phyloP scores from a whole-genome alignment of 2,888 invertebrate species.

The Athrips mouffetella region DNA sequence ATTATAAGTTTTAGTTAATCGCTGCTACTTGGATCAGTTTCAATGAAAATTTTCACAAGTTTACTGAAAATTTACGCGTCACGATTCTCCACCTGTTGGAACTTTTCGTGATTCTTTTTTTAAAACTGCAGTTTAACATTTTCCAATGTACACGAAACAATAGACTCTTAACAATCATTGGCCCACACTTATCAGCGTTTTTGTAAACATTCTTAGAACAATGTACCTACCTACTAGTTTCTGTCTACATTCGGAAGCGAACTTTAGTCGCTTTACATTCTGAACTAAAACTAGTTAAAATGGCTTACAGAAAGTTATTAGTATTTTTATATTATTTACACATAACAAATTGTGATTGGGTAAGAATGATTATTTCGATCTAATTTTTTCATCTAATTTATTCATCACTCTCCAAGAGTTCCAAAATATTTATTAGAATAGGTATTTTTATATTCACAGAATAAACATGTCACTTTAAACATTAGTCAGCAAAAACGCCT shows the following conservation, averaged over 20 bases:
- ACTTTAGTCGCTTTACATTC: constrained; percentile 20
- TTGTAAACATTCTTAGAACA: constrained; percentile 37
- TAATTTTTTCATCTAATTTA: no score
- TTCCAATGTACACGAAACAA: constrained; percentile 21
- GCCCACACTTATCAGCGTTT: constrained; percentile 35
- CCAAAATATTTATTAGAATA: no score
- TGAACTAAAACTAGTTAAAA: constrained; percentile 20
- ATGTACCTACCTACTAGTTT: constrained; percentile 25
- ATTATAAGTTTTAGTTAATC: no score
- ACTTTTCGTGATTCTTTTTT: not conserved
- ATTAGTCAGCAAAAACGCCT: no score
- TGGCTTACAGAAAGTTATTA: constrained; percentile 32
- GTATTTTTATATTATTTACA: constrained; percentile 32
- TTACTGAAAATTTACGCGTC: not conserved
- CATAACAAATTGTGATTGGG: constrained; percentile 36
- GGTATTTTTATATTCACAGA: no score
- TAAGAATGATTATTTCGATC: no score
- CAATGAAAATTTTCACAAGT: no score
- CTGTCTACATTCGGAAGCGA: constrained; percentile 26
- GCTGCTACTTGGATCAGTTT: no score
- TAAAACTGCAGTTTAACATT: not conserved
- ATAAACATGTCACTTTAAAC: no score
- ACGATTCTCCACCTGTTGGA: constrained; percentile 20
- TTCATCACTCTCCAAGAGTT: no score
- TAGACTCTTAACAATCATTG: constrained; percentile 33